A percentile compares a stretch with the other conserved stretches of the same genome.
These are phyloP conservation scores for Beris chalybata DNA, from an alignment of 2,888 invertebrate species.

Conservation along the genomic window DNA sequence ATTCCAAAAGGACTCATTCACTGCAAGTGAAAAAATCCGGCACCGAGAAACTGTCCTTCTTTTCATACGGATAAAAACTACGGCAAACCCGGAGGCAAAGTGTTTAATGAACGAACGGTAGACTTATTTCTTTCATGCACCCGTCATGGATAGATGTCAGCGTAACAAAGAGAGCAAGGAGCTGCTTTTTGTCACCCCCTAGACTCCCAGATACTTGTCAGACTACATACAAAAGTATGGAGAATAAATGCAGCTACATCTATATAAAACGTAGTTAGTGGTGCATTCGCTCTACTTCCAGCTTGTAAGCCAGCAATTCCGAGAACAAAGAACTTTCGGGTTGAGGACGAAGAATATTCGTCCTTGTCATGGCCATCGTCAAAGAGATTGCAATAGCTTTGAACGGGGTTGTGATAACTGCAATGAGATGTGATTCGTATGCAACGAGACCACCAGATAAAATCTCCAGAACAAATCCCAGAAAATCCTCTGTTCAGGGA, in stretches of 20 bases:
- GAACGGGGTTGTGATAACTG: slow-evolving; percentile 6
- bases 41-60: not conserved
- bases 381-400: slow-evolving; percentile 22
- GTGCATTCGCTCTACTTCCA: too few relatives aligned
- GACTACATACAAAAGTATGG: too few relatives aligned
- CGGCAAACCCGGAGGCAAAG: slow-evolving; percentile 23
- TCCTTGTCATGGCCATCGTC: slow-evolving; percentile 19
- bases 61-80: not conserved
- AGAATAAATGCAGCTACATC: too few relatives aligned
- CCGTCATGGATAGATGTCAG: too few relatives aligned
- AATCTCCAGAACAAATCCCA: slow-evolving; percentile 7
- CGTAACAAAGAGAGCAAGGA: too few relatives aligned
- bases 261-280: too few relatives aligned
- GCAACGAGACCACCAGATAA: not conserved
- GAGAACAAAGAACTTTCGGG: too few relatives aligned
- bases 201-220: too few relatives aligned
- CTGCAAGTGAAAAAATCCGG: too few relatives aligned
- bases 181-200: too few relatives aligned
- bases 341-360: not conserved
- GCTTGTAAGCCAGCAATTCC: too few relatives aligned
- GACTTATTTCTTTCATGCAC: slow-evolving; percentile 8
- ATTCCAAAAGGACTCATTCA: too few relatives aligned
- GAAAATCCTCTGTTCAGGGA: not conserved
- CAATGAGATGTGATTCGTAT: slow-evolving; percentile 8
- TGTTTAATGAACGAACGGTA: slow-evolving; percentile 30